These are phyloP conservation scores for Cydia fagiglandana DNA, from an alignment of 1,140 invertebrate species.

Conservation along the genomic window DNA sequence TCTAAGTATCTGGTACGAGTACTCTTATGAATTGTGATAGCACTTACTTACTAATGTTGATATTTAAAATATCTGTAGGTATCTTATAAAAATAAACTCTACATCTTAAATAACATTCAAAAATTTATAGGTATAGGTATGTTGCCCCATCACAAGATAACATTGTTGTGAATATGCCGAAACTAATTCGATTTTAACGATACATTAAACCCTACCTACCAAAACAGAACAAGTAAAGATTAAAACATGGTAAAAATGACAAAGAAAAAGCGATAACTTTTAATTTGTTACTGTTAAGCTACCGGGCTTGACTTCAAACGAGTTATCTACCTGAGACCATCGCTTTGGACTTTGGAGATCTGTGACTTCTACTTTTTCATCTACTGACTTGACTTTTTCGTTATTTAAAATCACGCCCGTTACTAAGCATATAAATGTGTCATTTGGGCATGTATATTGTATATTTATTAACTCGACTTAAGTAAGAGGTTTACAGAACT, in stretches of 20 bases:
- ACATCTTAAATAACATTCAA: not conserved
- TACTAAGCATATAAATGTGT: too few relatives aligned
- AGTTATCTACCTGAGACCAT: slow-evolving; percentile 17
- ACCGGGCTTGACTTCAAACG: slow-evolving; percentile 18
- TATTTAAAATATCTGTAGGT: not conserved
- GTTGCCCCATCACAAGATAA: slow-evolving; percentile 2
- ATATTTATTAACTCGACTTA: too few relatives aligned
- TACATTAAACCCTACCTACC: not conserved
- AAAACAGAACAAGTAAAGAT: slow-evolving; percentile 15
- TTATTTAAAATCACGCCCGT: too few relatives aligned
- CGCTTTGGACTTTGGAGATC: slow-evolving; percentile 3
- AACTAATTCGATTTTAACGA: slow-evolving; percentile 14
- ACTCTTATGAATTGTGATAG: too few relatives aligned
- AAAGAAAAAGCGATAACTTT: slow-evolving; percentile 13
- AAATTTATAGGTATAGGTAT: not conserved
- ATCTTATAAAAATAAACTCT: not conserved
- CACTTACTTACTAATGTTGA: too few relatives aligned
- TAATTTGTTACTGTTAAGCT: slow-evolving; percentile 30
- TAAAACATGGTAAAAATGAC: slow-evolving; percentile 9
- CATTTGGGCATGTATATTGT: too few relatives aligned
- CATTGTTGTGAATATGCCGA: slow-evolving; percentile 10
- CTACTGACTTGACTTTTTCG: too few relatives aligned
- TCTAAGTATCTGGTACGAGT: too few relatives aligned
- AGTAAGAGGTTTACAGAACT: too few relatives aligned
- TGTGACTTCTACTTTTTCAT: not conserved